phyloP scores from a whole-genome alignment of 1,140 invertebrate species.

The Apis laboriosa region DNA sequence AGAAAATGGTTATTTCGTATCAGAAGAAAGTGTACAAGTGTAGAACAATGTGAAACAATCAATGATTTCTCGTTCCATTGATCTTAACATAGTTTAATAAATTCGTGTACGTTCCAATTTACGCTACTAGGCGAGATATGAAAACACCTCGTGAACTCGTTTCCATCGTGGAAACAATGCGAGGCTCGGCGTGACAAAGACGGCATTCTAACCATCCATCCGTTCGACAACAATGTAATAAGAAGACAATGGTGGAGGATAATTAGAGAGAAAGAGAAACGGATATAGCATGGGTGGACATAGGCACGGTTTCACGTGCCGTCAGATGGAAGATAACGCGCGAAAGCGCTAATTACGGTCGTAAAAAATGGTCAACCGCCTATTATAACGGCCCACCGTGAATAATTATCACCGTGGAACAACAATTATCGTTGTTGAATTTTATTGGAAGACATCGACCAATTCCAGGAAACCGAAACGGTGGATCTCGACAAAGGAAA shows the following conservation, averaged over 20 bases:
- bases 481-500: conserved; percentile 13
- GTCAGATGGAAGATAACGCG: conserved; percentile 19
- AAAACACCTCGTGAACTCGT: neutral
- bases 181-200: neutral
- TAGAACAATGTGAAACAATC: no score
- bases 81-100: no score
- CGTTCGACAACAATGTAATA: conserved; percentile 1
- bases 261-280: conserved; percentile 11
- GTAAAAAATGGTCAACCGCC: conserved; percentile 19
- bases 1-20: no score
- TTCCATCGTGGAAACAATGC: neutral
- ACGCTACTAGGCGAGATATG: no score
- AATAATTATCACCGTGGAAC: conserved; percentile 45
- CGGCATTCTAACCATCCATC: neutral
- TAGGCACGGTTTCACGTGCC: neutral
- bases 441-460: conserved; percentile 32
- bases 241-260: conserved; percentile 14
- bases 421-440: conserved; percentile 1
- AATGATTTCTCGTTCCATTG: no score
- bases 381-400: conserved; percentile 17
- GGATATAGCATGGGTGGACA: neutral
- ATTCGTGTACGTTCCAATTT: no score
- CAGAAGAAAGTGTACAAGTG: no score
- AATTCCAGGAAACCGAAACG: neutral
- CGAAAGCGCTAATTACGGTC: conserved; percentile 19